These are phyloP conservation scores for Atethmia centrago DNA, from an alignment of 2,888 invertebrate genomes.

Conservation along the genomic window DNA sequence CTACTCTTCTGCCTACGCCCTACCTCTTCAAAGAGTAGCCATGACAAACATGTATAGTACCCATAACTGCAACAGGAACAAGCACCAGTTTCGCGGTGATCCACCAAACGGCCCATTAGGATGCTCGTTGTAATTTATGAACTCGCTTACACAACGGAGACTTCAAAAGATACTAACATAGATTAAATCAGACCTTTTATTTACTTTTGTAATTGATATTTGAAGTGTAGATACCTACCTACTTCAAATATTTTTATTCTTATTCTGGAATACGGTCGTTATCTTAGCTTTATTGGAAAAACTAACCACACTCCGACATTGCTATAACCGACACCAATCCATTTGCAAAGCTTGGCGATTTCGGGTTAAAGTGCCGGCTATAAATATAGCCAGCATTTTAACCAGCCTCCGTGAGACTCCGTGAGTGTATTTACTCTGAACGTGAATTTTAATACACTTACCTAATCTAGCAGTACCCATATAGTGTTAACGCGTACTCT, in stretches of 20 bases:
- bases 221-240: background rate
- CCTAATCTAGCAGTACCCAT: background rate
- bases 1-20: no score
- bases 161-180: conserved; percentile 16
- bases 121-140: conserved; percentile 39
- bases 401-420: no score
- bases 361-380: background rate
- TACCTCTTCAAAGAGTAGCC: no score
- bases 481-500: background rate
- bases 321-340: background rate
- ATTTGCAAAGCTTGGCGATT: background rate
- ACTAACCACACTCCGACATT: background rate
- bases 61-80: conserved; percentile 10
- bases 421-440: no score
- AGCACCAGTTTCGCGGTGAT: conserved; percentile 30
- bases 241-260: background rate
- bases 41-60: background rate
- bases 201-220: conserved; percentile 7
- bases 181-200: conserved; percentile 27
- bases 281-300: background rate
- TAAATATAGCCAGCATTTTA: no score
- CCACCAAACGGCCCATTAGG: conserved; percentile 47
- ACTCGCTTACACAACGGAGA: conserved; percentile 21
- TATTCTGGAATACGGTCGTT: background rate
- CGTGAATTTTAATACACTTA: background rate